Evolutionary conservation across 1,140 invertebrate genomes (phyloP), one percentile per base, ranked within the genome.

Genomic region (Aradophagus sp.): DNA sequence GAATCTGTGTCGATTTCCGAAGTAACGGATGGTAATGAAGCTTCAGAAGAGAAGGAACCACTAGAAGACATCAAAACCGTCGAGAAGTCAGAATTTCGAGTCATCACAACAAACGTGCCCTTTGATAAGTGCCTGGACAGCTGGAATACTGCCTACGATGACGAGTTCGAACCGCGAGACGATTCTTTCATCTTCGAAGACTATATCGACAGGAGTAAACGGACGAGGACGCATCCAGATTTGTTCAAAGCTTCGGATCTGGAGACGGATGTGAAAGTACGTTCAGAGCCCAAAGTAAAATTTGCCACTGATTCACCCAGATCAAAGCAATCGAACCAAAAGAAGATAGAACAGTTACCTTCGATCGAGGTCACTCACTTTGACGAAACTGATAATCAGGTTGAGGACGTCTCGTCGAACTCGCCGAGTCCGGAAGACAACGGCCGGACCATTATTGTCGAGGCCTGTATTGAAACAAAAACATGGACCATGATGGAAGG

Each of bases 21-120:
- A 48, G 15, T 71, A 11, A 7, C 23, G 31, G 4, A 10, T 0
- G 35, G 44, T 6, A 10, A 26, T n/a, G 42, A 41, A 19, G 29
- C 26, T 16, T 34, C 15, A n/a, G 3, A 11, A 19, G 1, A 8
- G 0, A 10, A 38, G 1, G 6, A 16, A 5, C 36, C 16, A 6
- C n/a, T 53, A 11, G 45, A 67, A 2, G 0, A 13, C 2, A 11
- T 70, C 14, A 48, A 58, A 0, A 44, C 68, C 4, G 27, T 67
- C 5, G 69, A 68, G 5, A 41, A 75, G 5, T 56, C 69, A 6
- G 78, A 75, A 16, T 86, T 86, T 48, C 74, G 80, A 2, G 76
- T 86, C 0, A 84, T 82, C 1, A 85, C 83, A 0, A 84, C 83
- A 0, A 80, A 79, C 29, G 38, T 79, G 0, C 83, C 83, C 0